These are phyloP conservation scores for Garra rufa DNA, from an alignment of 2,113 vertebrate genomes.

Conservation along the genomic window DNA sequence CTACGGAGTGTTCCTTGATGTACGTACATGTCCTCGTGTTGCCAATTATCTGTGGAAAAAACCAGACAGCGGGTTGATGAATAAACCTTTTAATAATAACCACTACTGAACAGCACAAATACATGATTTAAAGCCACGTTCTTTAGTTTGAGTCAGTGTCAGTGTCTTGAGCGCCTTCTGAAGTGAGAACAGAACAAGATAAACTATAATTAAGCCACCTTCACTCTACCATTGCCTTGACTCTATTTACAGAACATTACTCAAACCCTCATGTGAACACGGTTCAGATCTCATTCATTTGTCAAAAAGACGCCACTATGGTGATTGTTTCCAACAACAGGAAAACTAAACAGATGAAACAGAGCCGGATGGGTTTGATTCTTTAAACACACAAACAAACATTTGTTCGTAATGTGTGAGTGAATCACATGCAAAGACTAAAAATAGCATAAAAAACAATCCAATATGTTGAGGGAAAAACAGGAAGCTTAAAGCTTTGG, in stretches of 20 bases:
- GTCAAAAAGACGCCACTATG: neutral
- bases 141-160: neutral
- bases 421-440: neutral
- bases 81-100: neutral
- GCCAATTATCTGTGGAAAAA: conserved; percentile 86
- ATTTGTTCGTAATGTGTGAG: neutral
- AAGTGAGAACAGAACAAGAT: neutral
- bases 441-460: neutral
- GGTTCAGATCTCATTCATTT: neutral
- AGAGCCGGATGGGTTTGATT: neutral
- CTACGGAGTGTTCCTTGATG: conserved; percentile 91
- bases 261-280: neutral
- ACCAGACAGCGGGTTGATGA: conserved; percentile 15
- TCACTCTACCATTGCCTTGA: neutral
- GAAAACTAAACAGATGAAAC: neutral
- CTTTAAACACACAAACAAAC: neutral
- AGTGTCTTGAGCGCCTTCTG: neutral
- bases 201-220: neutral
- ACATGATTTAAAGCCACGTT: neutral
- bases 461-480: no score
- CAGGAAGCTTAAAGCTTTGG: neutral
- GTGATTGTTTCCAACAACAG: neutral
- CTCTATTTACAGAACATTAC: neutral
- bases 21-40: conserved; percentile 87
- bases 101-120: neutral